Conservation (phyloP, 2,888 invertebrate species). For the Zele albiditarsus region DNA sequence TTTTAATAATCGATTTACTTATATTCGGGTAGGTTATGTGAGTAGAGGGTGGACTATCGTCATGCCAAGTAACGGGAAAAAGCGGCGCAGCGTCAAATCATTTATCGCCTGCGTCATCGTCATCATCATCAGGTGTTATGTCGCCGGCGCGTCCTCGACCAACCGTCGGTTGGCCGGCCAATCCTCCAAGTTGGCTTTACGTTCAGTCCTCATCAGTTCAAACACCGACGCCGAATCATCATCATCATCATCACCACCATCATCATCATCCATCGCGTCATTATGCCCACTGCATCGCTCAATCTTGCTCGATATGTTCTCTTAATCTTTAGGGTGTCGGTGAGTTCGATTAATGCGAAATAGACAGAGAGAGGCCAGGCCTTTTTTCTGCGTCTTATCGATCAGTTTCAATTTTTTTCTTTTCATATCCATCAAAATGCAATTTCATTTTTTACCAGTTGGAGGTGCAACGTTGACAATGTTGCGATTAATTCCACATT, state of each 20-base stretch:
- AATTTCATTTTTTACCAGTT: constrained; percentile 5
- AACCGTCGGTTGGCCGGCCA: constrained; percentile 62
- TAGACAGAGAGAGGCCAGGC: not conserved
- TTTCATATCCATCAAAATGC: constrained; percentile 1
- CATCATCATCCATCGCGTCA: constrained; percentile 59
- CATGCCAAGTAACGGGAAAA: constrained; percentile 54
- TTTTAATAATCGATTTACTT: constrained; percentile 21
- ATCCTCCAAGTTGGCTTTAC: constrained; percentile 63
- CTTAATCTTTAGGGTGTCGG: constrained; percentile 63
- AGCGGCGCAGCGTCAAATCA: constrained; percentile 45
- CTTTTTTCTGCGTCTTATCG: not conserved
- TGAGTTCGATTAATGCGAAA: not conserved
- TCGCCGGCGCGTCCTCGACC: constrained; percentile 42
- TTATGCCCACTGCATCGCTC: constrained; percentile 67
- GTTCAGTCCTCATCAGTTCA: constrained; percentile 57
- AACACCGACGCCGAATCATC: constrained; percentile 54
- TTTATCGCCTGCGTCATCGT: constrained; percentile 11
- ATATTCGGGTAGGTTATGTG: constrained; percentile 73
- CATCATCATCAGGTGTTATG: constrained; percentile 12
- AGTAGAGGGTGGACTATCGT: constrained; percentile 74
- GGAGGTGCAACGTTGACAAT: not conserved
- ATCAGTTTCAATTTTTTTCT: not conserved
- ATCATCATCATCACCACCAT: constrained; percentile 50
- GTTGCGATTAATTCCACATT: not conserved
- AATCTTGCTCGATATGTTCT: constrained; percentile 70